Conservation (phyloP, 2,113 vertebrate species). For the Polypterus bichir region DNA sequence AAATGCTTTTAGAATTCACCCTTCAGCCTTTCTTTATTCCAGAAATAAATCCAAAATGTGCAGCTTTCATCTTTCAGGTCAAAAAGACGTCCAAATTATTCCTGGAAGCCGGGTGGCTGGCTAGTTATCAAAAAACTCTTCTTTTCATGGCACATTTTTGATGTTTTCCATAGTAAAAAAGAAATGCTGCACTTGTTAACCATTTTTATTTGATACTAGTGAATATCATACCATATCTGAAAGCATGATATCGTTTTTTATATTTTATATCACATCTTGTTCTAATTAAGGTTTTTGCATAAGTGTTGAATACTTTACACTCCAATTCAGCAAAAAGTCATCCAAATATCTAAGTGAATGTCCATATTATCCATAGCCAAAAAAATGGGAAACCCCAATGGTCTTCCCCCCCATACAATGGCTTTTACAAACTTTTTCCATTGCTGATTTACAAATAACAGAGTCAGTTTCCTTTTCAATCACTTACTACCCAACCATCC, state of each 20-base stretch:
- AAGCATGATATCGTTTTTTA: not conserved
- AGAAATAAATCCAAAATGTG: constrained; percentile 48
- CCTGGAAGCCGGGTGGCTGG: not conserved
- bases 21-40: constrained; percentile 25
- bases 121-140: not conserved
- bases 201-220: too few relatives aligned
- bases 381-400: not conserved
- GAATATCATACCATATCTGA: too few relatives aligned
- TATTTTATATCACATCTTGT: not conserved
- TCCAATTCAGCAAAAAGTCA: not conserved
- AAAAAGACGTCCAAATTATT: constrained; percentile 10
- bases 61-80: constrained; percentile 58
- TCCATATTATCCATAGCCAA: not conserved
- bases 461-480: not conserved
- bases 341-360: not conserved
- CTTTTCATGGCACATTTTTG: not conserved
- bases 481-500: not conserved
- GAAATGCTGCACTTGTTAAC: not conserved
- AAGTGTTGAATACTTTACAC: not conserved
- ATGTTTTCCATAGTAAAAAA: not conserved
- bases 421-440: not conserved
- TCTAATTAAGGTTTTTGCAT: not conserved
- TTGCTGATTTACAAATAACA: not conserved
- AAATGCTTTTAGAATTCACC: constrained; percentile 54
- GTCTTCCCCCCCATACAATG: not conserved